A percentile compares a stretch with the other conserved stretches of the same genome.
These are phyloP conservation scores for Nymphicus hollandicus DNA, from an alignment of 2,113 vertebrate species.

Conservation along the genomic window DNA sequence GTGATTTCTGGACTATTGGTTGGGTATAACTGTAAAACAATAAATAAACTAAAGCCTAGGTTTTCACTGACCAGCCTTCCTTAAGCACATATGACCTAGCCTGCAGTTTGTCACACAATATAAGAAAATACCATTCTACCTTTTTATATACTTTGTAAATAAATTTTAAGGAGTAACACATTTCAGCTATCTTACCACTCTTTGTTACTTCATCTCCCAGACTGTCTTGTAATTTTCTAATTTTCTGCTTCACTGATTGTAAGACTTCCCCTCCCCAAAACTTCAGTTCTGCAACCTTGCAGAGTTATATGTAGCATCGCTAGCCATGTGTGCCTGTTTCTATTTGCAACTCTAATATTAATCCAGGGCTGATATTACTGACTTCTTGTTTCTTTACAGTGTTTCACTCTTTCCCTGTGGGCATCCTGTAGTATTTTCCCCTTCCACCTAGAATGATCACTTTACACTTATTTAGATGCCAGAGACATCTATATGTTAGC, in stretches of 20 bases:
- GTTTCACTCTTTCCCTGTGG: slow-evolving; percentile 33
- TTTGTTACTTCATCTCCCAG: slow-evolving; percentile 33
- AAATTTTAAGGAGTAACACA: slow-evolving; percentile 37
- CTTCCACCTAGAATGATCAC: background rate
- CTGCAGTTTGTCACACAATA: background rate
- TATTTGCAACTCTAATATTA: slow-evolving; percentile 56
- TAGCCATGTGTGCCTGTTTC: slow-evolving; percentile 24
- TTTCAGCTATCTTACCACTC: background rate
- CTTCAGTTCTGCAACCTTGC: slow-evolving; percentile 43
- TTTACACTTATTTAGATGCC: background rate
- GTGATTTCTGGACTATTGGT: background rate
- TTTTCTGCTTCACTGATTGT: slow-evolving; percentile 59
- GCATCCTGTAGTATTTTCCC: background rate
- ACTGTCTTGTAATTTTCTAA: slow-evolving; percentile 61
- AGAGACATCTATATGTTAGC: background rate
- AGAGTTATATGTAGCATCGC: slow-evolving; percentile 38
- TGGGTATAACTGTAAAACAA: background rate
- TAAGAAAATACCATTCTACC: background rate
- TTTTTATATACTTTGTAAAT: background rate
- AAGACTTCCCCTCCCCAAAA: background rate
- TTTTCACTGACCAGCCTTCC: background rate
- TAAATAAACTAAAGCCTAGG: background rate
- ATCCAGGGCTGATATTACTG: slow-evolving; percentile 22
- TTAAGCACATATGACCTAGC: background rate
- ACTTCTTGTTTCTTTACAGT: slow-evolving; percentile 6